phyloP scores from a whole-genome alignment of 2,888 invertebrate genomes.

The Cerastoderma edule region DNA sequence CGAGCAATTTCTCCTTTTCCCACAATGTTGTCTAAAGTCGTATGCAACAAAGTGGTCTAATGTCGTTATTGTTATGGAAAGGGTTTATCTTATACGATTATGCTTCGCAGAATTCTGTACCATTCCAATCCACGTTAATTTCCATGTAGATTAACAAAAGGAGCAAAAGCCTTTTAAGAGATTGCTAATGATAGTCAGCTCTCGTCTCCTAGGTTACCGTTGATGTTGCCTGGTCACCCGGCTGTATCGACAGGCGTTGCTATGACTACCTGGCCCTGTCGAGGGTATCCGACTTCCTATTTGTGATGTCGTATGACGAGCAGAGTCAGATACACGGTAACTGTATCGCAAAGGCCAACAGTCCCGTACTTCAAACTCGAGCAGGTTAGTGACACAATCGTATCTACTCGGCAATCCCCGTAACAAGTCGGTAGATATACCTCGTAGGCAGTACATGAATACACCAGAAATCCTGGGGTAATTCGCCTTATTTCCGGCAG shows the following conservation, averaged over 20 bases:
- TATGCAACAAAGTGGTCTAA: no score
- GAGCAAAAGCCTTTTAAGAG: not conserved
- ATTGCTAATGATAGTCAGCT: not conserved
- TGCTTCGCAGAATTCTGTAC: not conserved
- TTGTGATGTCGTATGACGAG: constrained; percentile 84
- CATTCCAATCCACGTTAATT: not conserved
- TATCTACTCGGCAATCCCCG: no score
- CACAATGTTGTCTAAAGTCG: no score
- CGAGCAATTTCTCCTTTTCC: no score
- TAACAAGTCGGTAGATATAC: constrained; percentile 61
- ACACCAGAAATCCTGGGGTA: not conserved
- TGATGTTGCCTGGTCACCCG: constrained; percentile 84
- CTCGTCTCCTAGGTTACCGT: constrained; percentile 78
- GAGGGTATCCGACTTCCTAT: constrained; percentile 80
- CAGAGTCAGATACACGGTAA: constrained; percentile 82
- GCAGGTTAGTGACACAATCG: no score
- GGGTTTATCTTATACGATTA: not conserved
- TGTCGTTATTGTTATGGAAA: not conserved
- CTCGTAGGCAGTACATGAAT: not conserved
- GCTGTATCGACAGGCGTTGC: constrained; percentile 82
- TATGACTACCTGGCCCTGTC: constrained; percentile 82
- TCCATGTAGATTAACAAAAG: no score
- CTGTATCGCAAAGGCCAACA: constrained; percentile 81
- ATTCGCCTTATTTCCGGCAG: not conserved
- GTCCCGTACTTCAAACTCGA: constrained; percentile 68